Conservation (phyloP, 2,797 vertebrate genomes). For the Gephyroberyx darwinii region DNA sequence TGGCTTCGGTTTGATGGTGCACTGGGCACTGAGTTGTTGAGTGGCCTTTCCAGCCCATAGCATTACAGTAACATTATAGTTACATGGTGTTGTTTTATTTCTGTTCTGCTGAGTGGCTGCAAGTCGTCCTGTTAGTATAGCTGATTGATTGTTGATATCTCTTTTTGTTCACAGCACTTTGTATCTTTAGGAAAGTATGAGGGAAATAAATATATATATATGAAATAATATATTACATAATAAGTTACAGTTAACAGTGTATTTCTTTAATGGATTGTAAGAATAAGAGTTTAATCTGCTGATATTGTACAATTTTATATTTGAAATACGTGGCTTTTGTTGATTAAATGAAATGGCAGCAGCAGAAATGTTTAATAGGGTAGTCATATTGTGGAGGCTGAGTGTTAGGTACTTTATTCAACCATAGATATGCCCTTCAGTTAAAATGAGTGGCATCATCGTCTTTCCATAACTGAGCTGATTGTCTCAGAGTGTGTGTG, state of each 20-base stretch:
- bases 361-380: background rate
- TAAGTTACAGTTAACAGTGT: too few relatives aligned
- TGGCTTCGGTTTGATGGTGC: constrained; percentile 39
- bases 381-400: background rate
- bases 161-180: too few relatives aligned
- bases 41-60: background rate
- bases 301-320: too few relatives aligned
- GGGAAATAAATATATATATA: too few relatives aligned
- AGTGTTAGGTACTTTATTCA: constrained; percentile 13
- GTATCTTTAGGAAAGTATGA: too few relatives aligned
- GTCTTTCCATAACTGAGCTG: constrained; percentile 33
- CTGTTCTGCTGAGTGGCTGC: background rate
- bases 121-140: background rate
- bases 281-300: too few relatives aligned
- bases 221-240: too few relatives aligned
- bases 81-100: background rate
- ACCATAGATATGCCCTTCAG: constrained; percentile 34
- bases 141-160: background rate
- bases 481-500: constrained; percentile 35
- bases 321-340: background rate
- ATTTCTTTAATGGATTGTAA: too few relatives aligned
- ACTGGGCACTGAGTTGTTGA: constrained; percentile 30
- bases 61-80: background rate
- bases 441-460: constrained; percentile 1
- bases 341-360: constrained; percentile 10